phyloP scores from a whole-genome alignment of 1,140 invertebrate genomes.

The Euura lappo region DNA sequence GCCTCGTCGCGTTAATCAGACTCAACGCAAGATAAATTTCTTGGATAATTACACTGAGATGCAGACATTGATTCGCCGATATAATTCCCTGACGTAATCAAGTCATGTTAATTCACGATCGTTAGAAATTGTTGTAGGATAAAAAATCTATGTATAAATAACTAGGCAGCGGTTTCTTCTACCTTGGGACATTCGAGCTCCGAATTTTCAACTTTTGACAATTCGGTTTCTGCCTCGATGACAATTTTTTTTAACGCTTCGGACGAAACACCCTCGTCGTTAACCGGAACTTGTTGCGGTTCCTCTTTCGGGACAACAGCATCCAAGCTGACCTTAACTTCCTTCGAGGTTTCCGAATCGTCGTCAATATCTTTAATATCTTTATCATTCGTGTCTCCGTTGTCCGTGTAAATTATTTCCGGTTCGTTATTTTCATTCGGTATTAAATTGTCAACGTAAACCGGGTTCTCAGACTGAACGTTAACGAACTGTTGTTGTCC shows the following conservation, averaged over 20 bases:
- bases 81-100: neutral
- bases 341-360: neutral
- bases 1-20: neutral
- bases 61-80: neutral
- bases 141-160: constrained; percentile 11
- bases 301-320: neutral
- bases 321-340: neutral
- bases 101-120: neutral
- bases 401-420: neutral
- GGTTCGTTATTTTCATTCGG: constrained; percentile 10
- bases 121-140: neutral
- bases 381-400: neutral
- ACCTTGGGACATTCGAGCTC: constrained; percentile 40
- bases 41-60: neutral
- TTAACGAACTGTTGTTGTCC: constrained; percentile 31
- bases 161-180: constrained; percentile 52
- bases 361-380: neutral
- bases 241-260: neutral
- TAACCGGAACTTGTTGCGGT: neutral
- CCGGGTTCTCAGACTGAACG: constrained; percentile 19
- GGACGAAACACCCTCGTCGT: neutral
- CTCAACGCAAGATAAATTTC: neutral
- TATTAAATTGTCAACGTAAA: constrained; percentile 10
- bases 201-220: constrained; percentile 29
- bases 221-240: constrained; percentile 27